phyloP scores from a whole-genome alignment of 2,888 invertebrate genomes.

The Drosophila quasianomalipes region DNA sequence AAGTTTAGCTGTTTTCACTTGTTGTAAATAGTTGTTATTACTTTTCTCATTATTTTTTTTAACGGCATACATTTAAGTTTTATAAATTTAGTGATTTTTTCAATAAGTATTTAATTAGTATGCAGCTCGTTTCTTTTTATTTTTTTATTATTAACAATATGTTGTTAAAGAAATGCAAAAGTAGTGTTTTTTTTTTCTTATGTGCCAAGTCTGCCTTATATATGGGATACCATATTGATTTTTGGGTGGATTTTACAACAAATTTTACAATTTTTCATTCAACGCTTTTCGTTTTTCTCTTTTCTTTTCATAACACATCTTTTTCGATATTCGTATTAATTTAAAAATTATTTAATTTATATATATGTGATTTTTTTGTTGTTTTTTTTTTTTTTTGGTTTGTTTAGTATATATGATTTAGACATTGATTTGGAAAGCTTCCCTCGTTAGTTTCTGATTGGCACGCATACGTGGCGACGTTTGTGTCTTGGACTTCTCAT shows the following conservation, averaged over 20 bases:
- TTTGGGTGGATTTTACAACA: slow-evolving; percentile 70
- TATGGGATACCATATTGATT: slow-evolving; percentile 34
- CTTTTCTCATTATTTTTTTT: background rate
- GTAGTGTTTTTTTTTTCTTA: slow-evolving; percentile 27
- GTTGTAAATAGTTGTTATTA: slow-evolving; percentile 54
- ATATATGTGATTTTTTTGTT: background rate
- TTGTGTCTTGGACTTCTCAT: slow-evolving; percentile 85
- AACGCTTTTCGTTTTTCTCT: slow-evolving; percentile 28
- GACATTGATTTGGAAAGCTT: slow-evolving; percentile 93
- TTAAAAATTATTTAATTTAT: slow-evolving; percentile 14
- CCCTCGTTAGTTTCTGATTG: slow-evolving; percentile 88
- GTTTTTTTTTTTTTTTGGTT: slow-evolving; percentile 7
- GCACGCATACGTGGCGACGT: slow-evolving; percentile 86
- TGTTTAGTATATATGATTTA: slow-evolving; percentile 75
- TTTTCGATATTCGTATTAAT: slow-evolving; percentile 30
- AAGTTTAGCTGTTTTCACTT: slow-evolving; percentile 39
- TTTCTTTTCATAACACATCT: slow-evolving; percentile 39
- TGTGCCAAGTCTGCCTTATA: slow-evolving; percentile 36
- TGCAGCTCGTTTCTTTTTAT: slow-evolving; percentile 12
- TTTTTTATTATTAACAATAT: slow-evolving; percentile 40
- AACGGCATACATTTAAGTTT: slow-evolving; percentile 32
- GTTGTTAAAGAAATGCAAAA: slow-evolving; percentile 53
- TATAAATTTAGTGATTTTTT: slow-evolving; percentile 19
- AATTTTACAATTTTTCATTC: slow-evolving; percentile 57
- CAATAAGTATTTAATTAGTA: slow-evolving; percentile 43